A percentile compares a stretch with the other conserved stretches of the same genome.
These are phyloP conservation scores for Neoscelio sp. DNA, from an alignment of 2,888 invertebrate genomes.

Conservation along the genomic window DNA sequence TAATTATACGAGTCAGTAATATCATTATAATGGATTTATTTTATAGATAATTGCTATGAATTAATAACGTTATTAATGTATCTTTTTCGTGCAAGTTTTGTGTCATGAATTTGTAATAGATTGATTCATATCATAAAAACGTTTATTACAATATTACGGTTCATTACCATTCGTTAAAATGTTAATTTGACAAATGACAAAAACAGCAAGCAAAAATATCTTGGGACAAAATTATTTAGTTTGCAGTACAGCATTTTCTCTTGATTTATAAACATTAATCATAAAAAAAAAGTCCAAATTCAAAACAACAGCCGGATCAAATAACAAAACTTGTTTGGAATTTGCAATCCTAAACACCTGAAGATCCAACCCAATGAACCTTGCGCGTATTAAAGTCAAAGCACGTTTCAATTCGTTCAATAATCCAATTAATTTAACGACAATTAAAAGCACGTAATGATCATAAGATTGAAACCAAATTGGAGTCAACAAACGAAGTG, in stretches of 20 bases:
- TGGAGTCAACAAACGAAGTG: conserved; percentile 46
- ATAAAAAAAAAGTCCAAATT: too few relatives aligned
- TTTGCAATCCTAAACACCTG: conserved; percentile 20
- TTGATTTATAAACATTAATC: too few relatives aligned
- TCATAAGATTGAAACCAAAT: conserved; percentile 59
- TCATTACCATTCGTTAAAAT: conserved; percentile 9
- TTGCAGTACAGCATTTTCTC: too few relatives aligned
- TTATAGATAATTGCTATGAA: conserved; percentile 19
- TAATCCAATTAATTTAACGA: conserved; percentile 54
- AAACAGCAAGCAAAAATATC: too few relatives aligned
- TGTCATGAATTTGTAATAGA: conserved; percentile 13
- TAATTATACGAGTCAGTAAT: conserved; percentile 29
- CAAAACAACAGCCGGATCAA: too few relatives aligned
- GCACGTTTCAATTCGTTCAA: conserved; percentile 30
- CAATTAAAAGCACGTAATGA: conserved; percentile 54
- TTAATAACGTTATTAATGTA: conserved; percentile 14
- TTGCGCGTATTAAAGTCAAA: conserved; percentile 38
- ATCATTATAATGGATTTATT: conserved; percentile 19
- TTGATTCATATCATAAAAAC: conserved; percentile 3
- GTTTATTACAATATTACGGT: too few relatives aligned
- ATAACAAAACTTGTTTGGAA: too few relatives aligned
- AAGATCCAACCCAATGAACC: conserved; percentile 46
- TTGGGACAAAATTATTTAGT: too few relatives aligned
- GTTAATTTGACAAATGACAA: too few relatives aligned
- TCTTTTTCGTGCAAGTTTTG: conserved; percentile 19